These are phyloP conservation scores for Lateolabrax maculatus DNA, from an alignment of 2,797 vertebrate genomes.

Conservation along the genomic window DNA sequence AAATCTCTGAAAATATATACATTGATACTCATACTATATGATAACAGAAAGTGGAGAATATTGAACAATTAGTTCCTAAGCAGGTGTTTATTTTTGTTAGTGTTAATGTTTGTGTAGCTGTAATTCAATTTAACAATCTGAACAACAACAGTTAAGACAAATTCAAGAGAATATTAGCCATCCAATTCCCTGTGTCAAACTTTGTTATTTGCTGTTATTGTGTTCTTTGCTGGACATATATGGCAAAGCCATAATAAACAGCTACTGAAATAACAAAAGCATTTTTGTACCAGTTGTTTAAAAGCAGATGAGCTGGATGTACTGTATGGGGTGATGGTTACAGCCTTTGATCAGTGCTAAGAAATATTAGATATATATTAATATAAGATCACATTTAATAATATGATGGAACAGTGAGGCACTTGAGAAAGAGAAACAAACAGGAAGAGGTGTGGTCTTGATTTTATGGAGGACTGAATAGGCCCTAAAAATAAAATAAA, in stretches of 20 bases:
- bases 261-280: neutral
- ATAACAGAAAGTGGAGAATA: neutral
- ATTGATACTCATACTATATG: neutral
- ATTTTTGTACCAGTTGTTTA: slow-evolving; percentile 3
- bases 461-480: neutral
- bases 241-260: neutral
- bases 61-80: slow-evolving; percentile 1
- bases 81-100: slow-evolving; percentile 8
- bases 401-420: neutral
- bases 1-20: slow-evolving; percentile 18
- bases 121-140: slow-evolving; percentile 15
- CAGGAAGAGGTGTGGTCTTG: neutral
- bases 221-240: neutral
- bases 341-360: slow-evolving; percentile 1
- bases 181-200: neutral
- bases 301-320: neutral
- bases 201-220: neutral
- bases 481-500: neutral
- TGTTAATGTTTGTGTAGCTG: slow-evolving; percentile 23
- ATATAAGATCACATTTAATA: neutral
- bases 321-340: neutral
- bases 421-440: neutral
- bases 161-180: slow-evolving; percentile 8
- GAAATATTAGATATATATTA: too few relatives aligned
- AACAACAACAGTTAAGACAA: slow-evolving; percentile 1